Base-by-base conservation (phyloP, 2,888 invertebrate genomes). In the Xestia c-nigrum region DNA sequence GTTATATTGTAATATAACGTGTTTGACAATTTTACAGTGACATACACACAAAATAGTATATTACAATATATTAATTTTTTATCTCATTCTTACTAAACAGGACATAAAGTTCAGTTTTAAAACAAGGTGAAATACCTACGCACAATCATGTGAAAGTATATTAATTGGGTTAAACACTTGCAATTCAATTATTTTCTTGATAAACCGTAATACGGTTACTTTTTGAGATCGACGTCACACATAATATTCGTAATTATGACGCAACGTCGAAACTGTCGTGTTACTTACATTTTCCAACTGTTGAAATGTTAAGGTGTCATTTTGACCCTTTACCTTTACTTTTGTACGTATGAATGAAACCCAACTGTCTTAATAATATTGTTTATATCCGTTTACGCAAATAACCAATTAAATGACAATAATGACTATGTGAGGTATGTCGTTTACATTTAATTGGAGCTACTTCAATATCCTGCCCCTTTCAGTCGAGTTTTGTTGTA, bases 331-430 rank as follows among this genome's bases (percentile, higher is more conserved):
- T 79, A 88, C 74, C 84, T 85, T 87, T 85, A 85, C 72, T 72
- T 71, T 73, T 65, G 9, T 76, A 67, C 72, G 72, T 84, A 81
- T 81, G 82, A 88, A 89, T 83, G 81, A 88, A 89, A 87, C 85
- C 88, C 89, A 87, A 88, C 85, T 78, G 78, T 84, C 82, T 87
- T 85, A 84, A 88, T 81, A 67, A 82, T 76, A 74, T 78, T 76
- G 65, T 80, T 74, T 72, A 80, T 91, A 90, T 91, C 92, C 90
- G 90, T 90, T 87, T 90, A 90, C 91, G 91, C 84, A 91, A 90
- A 89, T 87, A 74, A 77, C 64, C 81, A 89, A 83, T 84, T 86
- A 83, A 76, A 82, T 71, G 70, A 66, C 65, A 83, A 78, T 74
- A 71, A 75, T 78, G 61, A 63, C 74, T 40, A 64, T 40, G 59